Conservation (phyloP, 2,888 invertebrate genomes). For the Polydrusus cervinus region DNA sequence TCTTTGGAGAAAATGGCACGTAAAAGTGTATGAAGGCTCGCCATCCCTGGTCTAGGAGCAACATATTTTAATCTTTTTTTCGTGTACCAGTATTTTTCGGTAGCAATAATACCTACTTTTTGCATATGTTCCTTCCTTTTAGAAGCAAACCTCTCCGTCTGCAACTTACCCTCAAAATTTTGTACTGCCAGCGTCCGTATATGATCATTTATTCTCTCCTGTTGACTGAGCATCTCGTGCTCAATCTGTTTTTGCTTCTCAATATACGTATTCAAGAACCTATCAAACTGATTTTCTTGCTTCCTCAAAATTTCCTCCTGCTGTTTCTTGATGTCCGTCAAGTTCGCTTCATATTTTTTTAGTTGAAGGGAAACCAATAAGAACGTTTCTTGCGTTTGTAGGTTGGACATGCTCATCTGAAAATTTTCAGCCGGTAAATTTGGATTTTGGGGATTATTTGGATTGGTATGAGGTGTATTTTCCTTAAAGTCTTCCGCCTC, state of each 20-base stretch:
- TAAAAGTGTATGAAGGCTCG: no score
- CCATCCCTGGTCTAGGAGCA: no score
- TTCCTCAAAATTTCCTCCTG: constrained; percentile 75
- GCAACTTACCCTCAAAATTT: constrained; percentile 11
- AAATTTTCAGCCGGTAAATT: constrained; percentile 10
- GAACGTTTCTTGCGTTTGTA: constrained; percentile 79
- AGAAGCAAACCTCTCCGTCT: no score
- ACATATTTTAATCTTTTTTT: no score
- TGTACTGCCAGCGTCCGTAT: constrained; percentile 64
- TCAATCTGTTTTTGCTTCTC: constrained; percentile 76
- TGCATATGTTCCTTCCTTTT: no score
- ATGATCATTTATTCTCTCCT: constrained; percentile 77
- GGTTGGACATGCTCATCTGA: constrained; percentile 74
- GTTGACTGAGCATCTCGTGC: constrained; percentile 75
- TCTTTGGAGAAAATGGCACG: no score
- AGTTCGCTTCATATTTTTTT: constrained; percentile 77
- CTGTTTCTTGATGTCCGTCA: constrained; percentile 75
- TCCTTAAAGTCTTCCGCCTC: not conserved
- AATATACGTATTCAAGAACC: constrained; percentile 74
- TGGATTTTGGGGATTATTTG: not conserved
- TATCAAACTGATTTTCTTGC: constrained; percentile 74
- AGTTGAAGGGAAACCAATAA: constrained; percentile 77
- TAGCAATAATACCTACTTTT: no score
- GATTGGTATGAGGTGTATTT: not conserved
- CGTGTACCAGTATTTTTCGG: no score